Base-by-base conservation (phyloP, 1,140 invertebrate species). In the Habropoda laboriosa region DNA sequence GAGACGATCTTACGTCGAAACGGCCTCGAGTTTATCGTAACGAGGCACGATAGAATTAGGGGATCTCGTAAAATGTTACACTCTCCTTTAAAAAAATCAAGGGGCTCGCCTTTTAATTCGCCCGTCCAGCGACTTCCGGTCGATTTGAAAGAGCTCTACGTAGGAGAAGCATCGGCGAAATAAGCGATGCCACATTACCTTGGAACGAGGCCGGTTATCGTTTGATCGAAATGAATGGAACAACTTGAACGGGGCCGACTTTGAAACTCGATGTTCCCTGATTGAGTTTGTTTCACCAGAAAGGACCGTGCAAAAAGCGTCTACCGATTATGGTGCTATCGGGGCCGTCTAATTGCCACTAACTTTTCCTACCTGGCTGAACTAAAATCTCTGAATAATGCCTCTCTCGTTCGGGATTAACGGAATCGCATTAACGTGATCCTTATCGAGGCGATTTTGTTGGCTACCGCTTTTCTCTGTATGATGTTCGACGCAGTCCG, bases 251-350 rank as follows among this genome's bases (percentile, higher is more conserved):
- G 81, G 61, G 42, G 24, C 66, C 58, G 40, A 40, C 49, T 60
- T 71, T 77, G 82, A 55, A 64, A 60, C 58, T 79, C 78, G 86
- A 87, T 86, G 83, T 61, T 81, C 16, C 42, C 88, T 85, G 89
- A 90, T 91, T 83, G 88, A 88, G 81, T 83, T 88, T 89, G 87
- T 90, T 90, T 90, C 84, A 89, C 88, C 81, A 78, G 40, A 49
- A 86, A 80, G 80, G 78, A 80, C 76, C 80, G 76, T n/a, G 83
- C 88, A 83, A 90, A 89, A 89, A 90, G 80, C 83, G 80, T 30
- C 82, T 78, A 82, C 85, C 87, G 89, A 91, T 90, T 91, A 90
- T 87, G 80, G 66, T 55, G 66, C 84, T 86, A 87, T 90, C 85
- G 53, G 49, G 57, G 10, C 21, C 51, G 58, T 68, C 70, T 75